phyloP scores from a whole-genome alignment of 2,113 vertebrate species.

The Noturus placidus region DNA sequence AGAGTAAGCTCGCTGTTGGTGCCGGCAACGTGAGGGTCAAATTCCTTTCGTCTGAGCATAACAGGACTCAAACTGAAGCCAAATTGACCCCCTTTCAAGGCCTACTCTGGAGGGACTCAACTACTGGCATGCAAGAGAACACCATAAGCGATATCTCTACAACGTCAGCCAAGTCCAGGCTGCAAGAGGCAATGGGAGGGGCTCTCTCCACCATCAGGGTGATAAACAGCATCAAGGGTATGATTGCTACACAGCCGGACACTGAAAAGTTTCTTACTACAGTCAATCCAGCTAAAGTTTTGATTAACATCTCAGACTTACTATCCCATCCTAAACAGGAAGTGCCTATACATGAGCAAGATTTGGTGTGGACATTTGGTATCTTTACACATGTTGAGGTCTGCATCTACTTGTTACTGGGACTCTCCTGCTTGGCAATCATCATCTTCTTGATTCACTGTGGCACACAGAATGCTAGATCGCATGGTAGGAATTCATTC shows the following conservation, averaged over 20 bases:
- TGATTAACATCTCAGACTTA: conserved; percentile 72
- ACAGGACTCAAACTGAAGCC: conserved; percentile 32
- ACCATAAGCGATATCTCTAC: conserved; percentile 27
- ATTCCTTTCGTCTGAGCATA: conserved; percentile 67
- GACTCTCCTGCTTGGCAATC: conserved; percentile 85
- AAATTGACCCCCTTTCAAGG: conserved; percentile 60
- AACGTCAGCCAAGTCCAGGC: conserved; percentile 31
- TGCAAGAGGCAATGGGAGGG: conserved; percentile 40
- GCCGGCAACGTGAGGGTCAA: conserved; percentile 75
- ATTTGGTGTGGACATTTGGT: conserved; percentile 68
- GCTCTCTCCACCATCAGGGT: conserved; percentile 44
- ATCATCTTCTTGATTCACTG: conserved; percentile 89
- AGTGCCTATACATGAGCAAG: conserved; percentile 63
- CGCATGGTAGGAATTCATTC: conserved; percentile 78
- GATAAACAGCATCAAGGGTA: not conserved
- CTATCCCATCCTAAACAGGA: conserved; percentile 68
- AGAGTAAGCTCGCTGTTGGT: conserved; percentile 81
- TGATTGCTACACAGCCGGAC: not conserved
- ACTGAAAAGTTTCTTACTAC: conserved; percentile 43
- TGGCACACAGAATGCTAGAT: conserved; percentile 79
- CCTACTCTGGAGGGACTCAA: conserved; percentile 60
- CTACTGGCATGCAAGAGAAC: conserved; percentile 64
- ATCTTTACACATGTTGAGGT: conserved; percentile 87
- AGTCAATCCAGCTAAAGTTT: conserved; percentile 44
- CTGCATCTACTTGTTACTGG: conserved; percentile 87